These are phyloP conservation scores for Graptemys geographica DNA, from an alignment of 2,797 vertebrate species.

Conservation along the genomic window DNA sequence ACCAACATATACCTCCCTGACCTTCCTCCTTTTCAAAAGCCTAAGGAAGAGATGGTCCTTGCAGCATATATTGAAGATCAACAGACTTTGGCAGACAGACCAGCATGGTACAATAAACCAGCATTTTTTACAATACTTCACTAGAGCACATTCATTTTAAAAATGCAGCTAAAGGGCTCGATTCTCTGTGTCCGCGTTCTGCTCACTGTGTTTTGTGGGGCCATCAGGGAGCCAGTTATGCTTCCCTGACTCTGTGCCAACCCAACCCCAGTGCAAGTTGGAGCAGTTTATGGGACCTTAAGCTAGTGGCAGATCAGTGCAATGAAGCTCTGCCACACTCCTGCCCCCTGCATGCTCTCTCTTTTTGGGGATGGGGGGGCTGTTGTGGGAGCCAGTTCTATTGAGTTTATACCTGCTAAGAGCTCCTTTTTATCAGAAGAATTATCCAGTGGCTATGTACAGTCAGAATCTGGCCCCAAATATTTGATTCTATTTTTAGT, in stretches of 20 bases:
- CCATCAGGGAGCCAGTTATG: neutral
- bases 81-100: accelerated
- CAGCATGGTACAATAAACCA: no score
- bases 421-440: neutral
- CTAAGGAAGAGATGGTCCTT: neutral
- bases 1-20: neutral
- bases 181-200: neutral
- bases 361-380: neutral
- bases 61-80: neutral
- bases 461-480: conserved; percentile 40
- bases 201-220: neutral
- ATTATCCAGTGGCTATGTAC: conserved; percentile 26
- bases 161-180: neutral
- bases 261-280: neutral
- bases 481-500: conserved; percentile 47
- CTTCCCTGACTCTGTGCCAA: neutral
- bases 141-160: neutral
- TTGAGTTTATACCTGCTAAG: conserved; percentile 28
- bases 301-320: neutral
- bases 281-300: neutral
- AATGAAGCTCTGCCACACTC: accelerated
- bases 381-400: neutral
- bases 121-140: neutral
- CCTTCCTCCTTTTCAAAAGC: neutral
- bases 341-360: accelerated